phyloP scores from a whole-genome alignment of 1,140 invertebrate genomes.

The Eriocheir sinensis region DNA sequence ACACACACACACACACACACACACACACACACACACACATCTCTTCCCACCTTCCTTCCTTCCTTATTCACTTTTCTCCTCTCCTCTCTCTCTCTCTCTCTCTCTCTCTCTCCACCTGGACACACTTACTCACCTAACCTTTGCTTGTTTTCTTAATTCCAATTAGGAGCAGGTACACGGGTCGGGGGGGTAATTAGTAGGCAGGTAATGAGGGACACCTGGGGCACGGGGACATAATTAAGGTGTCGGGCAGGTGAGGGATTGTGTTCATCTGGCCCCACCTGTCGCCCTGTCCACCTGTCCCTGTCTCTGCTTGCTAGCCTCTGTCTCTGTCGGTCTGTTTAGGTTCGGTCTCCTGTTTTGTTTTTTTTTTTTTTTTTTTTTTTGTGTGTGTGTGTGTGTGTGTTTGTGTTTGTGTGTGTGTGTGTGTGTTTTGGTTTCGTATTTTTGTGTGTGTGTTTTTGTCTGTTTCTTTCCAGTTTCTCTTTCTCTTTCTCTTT shows the following conservation, averaged over 20 bases:
- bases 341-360: no score
- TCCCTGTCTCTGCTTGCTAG: no score
- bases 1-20: slow-evolving; percentile 3
- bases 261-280: not conserved
- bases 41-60: no score
- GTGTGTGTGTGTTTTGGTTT: not conserved
- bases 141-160: not conserved
- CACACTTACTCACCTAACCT: not conserved
- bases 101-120: no score
- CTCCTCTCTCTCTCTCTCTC: no score
- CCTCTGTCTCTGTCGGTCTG: no score
- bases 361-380: no score
- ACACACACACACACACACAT: no score
- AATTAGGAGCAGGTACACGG: not conserved
- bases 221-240: slow-evolving; percentile 1
- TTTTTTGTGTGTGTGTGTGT: no score
- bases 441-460: not conserved
- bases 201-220: not conserved
- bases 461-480: not conserved
- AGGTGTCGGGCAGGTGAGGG: not conserved
- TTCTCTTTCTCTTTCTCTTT: not conserved
- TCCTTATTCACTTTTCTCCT: no score
- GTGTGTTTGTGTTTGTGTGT: not conserved
- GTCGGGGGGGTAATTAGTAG: not conserved
- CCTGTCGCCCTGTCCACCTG: not conserved